Conservation (phyloP, 2,797 vertebrate genomes). For the Tokudaia tokunoshimensis region DNA sequence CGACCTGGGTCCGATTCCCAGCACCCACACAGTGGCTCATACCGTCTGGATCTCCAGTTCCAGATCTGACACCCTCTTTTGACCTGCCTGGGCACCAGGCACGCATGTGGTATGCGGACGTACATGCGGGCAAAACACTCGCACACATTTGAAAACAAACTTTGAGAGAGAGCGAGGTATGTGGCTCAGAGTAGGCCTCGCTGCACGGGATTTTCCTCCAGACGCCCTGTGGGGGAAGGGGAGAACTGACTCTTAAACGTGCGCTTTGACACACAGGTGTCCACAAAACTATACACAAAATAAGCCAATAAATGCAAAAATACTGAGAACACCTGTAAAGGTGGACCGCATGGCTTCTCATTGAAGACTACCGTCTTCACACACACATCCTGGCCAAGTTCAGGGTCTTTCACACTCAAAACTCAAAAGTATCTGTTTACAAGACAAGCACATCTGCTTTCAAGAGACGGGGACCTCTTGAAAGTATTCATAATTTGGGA, state of each 20-base stretch:
- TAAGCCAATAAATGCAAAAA: background rate
- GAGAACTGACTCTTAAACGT: background rate
- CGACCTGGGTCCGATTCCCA: background rate
- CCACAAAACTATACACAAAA: background rate
- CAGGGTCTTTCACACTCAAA: constrained; percentile 17
- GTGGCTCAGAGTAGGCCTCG: background rate
- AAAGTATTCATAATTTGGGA: background rate
- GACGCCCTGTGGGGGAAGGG: background rate
- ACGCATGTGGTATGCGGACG: too few species aligned
- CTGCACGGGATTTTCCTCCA: background rate
- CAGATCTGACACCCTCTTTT: background rate
- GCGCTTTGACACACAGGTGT: background rate
- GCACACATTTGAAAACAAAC: background rate
- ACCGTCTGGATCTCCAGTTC: background rate
- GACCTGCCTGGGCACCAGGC: background rate
- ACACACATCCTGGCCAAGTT: background rate
- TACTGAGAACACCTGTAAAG: background rate
- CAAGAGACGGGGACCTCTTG: constrained; percentile 1
- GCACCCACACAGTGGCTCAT: background rate
- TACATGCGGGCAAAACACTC: too few species aligned
- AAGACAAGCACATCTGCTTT: constrained; percentile 50
- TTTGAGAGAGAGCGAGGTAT: background rate
- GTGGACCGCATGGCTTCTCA: background rate
- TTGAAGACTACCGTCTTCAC: too few species aligned
- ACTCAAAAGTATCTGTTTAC: background rate